phyloP scores from a whole-genome alignment of 1,140 invertebrate species.

The Dreissena polymorpha region DNA sequence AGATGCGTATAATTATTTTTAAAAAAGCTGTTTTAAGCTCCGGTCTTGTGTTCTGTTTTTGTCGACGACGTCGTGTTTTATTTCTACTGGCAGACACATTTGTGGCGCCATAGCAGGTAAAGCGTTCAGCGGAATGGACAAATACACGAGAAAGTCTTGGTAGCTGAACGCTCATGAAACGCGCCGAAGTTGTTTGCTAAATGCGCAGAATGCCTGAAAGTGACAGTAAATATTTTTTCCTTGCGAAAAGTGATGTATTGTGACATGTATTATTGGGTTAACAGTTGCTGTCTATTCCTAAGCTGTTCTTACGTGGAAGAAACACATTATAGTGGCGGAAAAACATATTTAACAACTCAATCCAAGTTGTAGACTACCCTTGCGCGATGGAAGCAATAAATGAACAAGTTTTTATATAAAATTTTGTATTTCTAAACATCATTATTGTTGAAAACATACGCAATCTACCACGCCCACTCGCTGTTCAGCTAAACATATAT shows the following conservation, averaged over 20 bases:
- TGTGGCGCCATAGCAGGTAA: conserved; percentile 50
- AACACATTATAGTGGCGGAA: conserved; percentile 29
- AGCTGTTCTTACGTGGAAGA: neutral
- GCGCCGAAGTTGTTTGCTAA: conserved; percentile 40
- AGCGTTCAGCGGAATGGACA: conserved; percentile 49
- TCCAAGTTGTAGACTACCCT: conserved; percentile 6
- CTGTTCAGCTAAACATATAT: no score
- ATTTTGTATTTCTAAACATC: no score
- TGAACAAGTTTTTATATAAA: no score
- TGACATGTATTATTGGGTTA: conserved; percentile 37
- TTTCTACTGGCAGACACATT: conserved; percentile 31
- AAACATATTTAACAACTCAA: conserved; percentile 47
- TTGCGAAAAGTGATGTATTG: conserved; percentile 46
- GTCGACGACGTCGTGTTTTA: no score
- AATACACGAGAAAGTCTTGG: conserved; percentile 20
- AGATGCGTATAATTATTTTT: no score
- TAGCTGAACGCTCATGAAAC: conserved; percentile 41
- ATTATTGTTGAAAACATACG: no score
- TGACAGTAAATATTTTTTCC: conserved; percentile 54
- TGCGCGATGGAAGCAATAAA: no score
- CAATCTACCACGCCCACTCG: no score
- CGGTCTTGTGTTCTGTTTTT: no score
- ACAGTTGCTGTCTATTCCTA: conserved; percentile 34
- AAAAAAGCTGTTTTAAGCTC: no score
- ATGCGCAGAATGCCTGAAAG: conserved; percentile 48